Evolutionary conservation across 64 coral and sea anemone genomes (phyloP), one percentile per base, ranked within the genome.

Genomic region (Actinia equina): DNA sequence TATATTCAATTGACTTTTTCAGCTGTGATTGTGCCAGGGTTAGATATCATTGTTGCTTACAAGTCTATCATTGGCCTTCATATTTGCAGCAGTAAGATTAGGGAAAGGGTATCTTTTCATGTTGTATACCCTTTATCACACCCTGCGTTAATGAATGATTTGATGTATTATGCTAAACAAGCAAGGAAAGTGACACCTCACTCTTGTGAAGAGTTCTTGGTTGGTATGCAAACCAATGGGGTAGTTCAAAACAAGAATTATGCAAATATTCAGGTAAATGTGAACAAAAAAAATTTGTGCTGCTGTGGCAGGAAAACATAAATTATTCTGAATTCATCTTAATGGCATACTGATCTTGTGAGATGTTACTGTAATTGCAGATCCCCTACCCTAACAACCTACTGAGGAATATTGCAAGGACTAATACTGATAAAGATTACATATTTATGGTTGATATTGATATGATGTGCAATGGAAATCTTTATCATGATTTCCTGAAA

Each of bases 371-470:
- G 30, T 37, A 3, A 18, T 80, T 83, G 26, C 15, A 99, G 97
- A 57, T 99, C 12, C 90, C 93, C 43, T 99, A 99, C 56, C 97
- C 97, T 71, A 99, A 95, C 25, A 99, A 99, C 65, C 62, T 99
- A 44, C 79, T 99, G 57, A 85, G 97, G 77, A 99, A 99, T 82
- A 86, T 88, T 63, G 97, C 86, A 74, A 86, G 88, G 15, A 87
- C 56, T 54, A 49, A 27, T 44, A 52, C 82, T 3, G 55, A 77
- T 44, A 49, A 57, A 42, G 67, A 88, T 60, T 99, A 89, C 64
- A 65, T 95, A 41, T 86, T 99, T 79, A 93, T 99, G 43, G 97
- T 99, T 53, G 97, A 99, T 62, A 89, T 99, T 78, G 97, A 99
- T 64, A 95, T 99, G 97, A 91, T 82, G 53, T 95, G 90, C 52